phyloP scores from a whole-genome alignment of 1,140 invertebrate species.

The Cydia amplana region DNA sequence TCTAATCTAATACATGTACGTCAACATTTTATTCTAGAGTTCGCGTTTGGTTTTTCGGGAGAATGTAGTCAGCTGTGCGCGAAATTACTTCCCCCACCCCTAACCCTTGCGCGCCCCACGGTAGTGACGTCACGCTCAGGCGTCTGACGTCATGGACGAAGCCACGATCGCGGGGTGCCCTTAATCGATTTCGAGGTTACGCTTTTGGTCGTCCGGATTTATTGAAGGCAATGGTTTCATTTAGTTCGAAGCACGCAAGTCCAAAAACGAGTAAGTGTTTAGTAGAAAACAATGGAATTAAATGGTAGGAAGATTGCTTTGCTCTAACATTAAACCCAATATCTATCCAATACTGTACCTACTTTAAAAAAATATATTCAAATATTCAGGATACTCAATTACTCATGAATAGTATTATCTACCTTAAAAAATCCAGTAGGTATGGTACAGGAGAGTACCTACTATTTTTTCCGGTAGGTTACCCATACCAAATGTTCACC shows the following conservation, averaged over 20 bases:
- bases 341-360: too few relatives aligned
- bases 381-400: too few relatives aligned
- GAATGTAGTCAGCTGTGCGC: conserved; percentile 63
- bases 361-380: too few relatives aligned
- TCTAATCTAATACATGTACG: neutral
- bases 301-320: neutral
- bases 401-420: too few relatives aligned
- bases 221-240: conserved; percentile 26
- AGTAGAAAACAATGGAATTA: neutral
- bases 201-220: conserved; percentile 35
- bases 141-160: conserved; percentile 68
- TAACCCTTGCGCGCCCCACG: conserved; percentile 46
- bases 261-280: neutral
- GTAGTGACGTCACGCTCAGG: conserved; percentile 66
- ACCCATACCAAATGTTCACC: too few relatives aligned
- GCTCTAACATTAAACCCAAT: too few relatives aligned
- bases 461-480: too few relatives aligned
- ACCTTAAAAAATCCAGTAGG: too few relatives aligned
- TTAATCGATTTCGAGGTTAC: conserved; percentile 69
- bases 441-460: too few relatives aligned
- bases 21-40: conserved; percentile 33
- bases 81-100: conserved; percentile 54
- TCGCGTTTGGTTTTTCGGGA: conserved; percentile 41
- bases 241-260: conserved; percentile 12
- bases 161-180: conserved; percentile 62